Evolutionary conservation across 2,113 vertebrate genomes (phyloP).

Genomic region (Microcebus ravelobensis): DNA sequence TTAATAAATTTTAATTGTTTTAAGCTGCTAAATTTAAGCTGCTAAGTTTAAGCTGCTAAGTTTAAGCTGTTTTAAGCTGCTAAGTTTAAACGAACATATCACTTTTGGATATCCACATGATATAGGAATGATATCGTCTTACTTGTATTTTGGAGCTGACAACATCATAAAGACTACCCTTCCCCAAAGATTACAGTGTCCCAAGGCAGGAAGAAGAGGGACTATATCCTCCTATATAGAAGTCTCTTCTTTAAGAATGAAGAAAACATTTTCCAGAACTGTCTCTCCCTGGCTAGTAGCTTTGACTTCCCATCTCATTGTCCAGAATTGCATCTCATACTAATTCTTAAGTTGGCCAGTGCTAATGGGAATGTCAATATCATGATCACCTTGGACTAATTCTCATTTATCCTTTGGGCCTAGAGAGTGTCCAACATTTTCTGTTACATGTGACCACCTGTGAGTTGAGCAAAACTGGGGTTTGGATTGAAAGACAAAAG

Average conservation of each 20-base stretch:
- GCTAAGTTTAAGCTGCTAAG: too few relatives aligned
- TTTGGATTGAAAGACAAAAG: not conserved
- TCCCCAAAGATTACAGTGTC: not conserved
- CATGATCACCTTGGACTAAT: not conserved
- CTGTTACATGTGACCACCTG: not conserved
- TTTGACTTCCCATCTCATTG: not conserved
- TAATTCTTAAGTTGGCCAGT: not conserved
- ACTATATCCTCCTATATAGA: not conserved
- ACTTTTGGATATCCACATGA: not conserved
- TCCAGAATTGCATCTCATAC: not conserved
- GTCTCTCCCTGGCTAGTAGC: not conserved
- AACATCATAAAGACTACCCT: not conserved
- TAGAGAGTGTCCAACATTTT: not conserved
- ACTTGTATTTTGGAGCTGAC: not conserved
- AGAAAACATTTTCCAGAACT: not conserved
- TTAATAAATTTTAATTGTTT: not conserved
- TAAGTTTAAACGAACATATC: not conserved
- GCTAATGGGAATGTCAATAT: not conserved
- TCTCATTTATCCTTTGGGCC: not conserved
- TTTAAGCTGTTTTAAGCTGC: too few relatives aligned
- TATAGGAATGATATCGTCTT: not conserved
- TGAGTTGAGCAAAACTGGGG: not conserved
- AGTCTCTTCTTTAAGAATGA: not conserved
- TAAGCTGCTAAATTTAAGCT: not conserved
- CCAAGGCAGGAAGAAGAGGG: not conserved